Percentiles rank a stretch among this genome's conserved stretches.
Evolutionary conservation across 2,113 vertebrate genomes (phyloP).

Genomic region (Gallinago media): DNA sequence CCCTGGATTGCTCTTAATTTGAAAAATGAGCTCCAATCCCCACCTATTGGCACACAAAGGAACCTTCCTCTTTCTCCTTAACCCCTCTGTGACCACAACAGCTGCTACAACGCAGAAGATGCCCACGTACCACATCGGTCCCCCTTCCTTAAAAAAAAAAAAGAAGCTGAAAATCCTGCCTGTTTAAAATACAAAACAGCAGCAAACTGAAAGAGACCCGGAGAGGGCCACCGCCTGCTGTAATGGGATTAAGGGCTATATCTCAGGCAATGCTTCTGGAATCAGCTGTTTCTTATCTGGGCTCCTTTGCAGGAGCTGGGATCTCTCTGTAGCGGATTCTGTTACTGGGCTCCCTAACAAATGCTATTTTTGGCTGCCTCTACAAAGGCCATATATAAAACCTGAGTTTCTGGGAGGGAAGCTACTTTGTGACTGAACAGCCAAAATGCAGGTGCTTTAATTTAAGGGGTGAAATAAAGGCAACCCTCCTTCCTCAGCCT

Average conservation of each 20-base stretch:
- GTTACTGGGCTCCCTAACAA: conserved; percentile 37
- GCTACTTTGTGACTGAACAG: background rate
- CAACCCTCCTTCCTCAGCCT: background rate
- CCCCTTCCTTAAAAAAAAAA: background rate
- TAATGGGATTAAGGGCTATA: conserved; percentile 50
- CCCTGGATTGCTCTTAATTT: conserved; percentile 19
- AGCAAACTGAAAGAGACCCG: conserved; percentile 4
- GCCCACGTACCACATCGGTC: accelerated
- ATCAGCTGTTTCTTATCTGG: conserved; percentile 61
- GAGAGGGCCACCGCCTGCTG: background rate
- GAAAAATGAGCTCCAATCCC: conserved; percentile 54
- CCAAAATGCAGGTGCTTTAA: conserved; percentile 16
- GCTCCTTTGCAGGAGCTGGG: conserved; percentile 21
- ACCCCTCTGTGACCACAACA: conserved; percentile 18
- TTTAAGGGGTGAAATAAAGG: background rate
- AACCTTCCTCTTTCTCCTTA: conserved; percentile 52
- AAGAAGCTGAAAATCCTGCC: background rate
- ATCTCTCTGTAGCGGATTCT: conserved; percentile 38
- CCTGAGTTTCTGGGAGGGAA: background rate
- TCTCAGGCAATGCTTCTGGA: conserved; percentile 48
- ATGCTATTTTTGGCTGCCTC: conserved; percentile 12
- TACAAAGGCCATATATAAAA: conserved; percentile 4
- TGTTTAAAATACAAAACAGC: conserved; percentile 14
- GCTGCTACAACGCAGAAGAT: background rate
- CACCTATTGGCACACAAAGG: conserved; percentile 55